phyloP scores from a whole-genome alignment of 2,888 invertebrate species.

The Choreutis nemorana region DNA sequence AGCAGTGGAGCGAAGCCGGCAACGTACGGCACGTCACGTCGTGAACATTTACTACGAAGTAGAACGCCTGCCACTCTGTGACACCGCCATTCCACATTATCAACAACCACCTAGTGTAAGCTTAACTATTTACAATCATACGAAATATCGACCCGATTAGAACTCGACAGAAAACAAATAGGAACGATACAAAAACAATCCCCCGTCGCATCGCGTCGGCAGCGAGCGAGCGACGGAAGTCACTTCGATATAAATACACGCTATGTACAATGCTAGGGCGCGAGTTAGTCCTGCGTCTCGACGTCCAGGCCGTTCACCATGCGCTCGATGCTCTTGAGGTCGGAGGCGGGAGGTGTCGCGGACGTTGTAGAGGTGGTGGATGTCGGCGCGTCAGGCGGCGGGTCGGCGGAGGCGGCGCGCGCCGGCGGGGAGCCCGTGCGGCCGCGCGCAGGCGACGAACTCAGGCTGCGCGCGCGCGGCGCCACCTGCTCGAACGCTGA shows the following conservation, averaged over 20 bases:
- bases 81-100: conserved; percentile 20
- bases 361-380: conserved; percentile 58
- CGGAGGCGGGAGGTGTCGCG: conserved; percentile 73
- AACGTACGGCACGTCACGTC: no score
- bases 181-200: conserved; percentile 62
- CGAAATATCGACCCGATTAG: conserved; percentile 59
- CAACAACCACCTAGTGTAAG: conserved; percentile 42
- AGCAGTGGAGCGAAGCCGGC: no score
- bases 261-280: conserved; percentile 45
- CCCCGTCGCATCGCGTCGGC: conserved; percentile 20
- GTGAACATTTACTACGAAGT: no score
- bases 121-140: conserved; percentile 62
- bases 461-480: conserved; percentile 73
- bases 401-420: conserved; percentile 60
- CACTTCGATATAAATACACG: conserved; percentile 51
- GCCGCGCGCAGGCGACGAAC: conserved; percentile 65
- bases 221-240: conserved; percentile 16
- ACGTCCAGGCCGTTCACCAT: conserved; percentile 97
- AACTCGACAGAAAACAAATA: conserved; percentile 63
- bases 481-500: conserved; percentile 92
- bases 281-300: conserved; percentile 69
- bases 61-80: conserved; percentile 16
- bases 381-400: conserved; percentile 64
- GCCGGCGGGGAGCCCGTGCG: conserved; percentile 43
- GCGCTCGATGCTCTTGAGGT: conserved; percentile 95